These are phyloP conservation scores for Agelaius tricolor DNA, from an alignment of 2,113 vertebrate species.

Conservation along the genomic window DNA sequence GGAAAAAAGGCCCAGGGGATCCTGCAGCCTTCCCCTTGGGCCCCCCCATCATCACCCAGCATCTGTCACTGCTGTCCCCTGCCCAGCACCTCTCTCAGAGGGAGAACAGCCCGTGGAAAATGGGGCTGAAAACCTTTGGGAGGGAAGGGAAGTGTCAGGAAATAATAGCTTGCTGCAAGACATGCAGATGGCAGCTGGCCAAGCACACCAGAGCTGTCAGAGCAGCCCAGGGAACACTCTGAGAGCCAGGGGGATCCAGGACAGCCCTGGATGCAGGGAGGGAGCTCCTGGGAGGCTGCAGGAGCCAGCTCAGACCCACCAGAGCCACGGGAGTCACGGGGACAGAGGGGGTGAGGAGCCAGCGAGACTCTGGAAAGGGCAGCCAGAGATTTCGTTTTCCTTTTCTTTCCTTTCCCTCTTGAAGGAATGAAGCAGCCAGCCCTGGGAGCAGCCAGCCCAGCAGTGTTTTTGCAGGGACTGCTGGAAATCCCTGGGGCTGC, in stretches of 20 bases:
- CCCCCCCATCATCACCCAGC: accelerated
- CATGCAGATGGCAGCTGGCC: constrained; percentile 23
- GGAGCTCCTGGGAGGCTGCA: not conserved
- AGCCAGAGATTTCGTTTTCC: not conserved
- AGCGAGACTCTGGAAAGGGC: not conserved
- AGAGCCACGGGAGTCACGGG: not conserved
- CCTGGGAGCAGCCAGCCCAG: not conserved
- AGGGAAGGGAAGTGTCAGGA: not conserved
- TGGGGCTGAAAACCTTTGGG: not conserved
- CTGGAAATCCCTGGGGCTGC: not conserved
- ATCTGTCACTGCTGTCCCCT: not conserved
- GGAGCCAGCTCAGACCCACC: not conserved
- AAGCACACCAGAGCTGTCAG: constrained; percentile 19
- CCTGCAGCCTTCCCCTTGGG: not conserved
- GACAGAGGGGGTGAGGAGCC: not conserved
- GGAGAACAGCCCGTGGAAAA: not conserved
- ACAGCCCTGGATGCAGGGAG: not conserved
- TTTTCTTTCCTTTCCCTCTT: not conserved
- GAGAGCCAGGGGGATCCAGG: not conserved
- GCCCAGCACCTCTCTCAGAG: not conserved
- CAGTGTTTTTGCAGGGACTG: not conserved
- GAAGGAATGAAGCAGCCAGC: not conserved
- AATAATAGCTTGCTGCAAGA: not conserved
- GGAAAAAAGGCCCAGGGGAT: not conserved
- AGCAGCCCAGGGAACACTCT: not conserved